These are phyloP conservation scores for Aleiodes alternator DNA, from an alignment of 2,888 invertebrate genomes.

Conservation along the genomic window DNA sequence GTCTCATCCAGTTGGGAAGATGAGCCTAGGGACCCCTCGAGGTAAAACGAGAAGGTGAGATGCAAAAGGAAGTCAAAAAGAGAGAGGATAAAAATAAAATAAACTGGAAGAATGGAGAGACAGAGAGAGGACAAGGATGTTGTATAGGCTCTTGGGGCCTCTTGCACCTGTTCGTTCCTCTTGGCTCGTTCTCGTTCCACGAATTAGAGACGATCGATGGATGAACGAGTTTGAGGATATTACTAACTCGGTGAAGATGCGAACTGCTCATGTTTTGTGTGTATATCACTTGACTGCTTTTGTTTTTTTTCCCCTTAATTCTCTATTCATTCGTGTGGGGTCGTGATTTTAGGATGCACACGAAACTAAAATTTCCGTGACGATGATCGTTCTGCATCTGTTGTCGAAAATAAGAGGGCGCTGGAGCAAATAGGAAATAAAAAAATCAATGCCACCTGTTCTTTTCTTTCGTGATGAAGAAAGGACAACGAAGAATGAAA, in stretches of 20 bases:
- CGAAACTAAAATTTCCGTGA: constrained; percentile 24
- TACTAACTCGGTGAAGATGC: constrained; percentile 12
- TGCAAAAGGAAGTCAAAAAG: neutral
- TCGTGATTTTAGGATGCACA: constrained; percentile 29
- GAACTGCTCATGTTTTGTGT: constrained; percentile 1
- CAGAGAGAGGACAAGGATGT: constrained; percentile 24
- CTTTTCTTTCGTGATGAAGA: no score
- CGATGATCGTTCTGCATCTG: constrained; percentile 35
- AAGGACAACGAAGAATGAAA: neutral
- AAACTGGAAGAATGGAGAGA: constrained; percentile 34
- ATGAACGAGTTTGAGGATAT: constrained; percentile 25
- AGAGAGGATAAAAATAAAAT: constrained; percentile 16
- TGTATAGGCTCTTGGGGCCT: constrained; percentile 32
- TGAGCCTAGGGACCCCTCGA: constrained; percentile 19
- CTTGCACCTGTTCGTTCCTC: constrained; percentile 49
- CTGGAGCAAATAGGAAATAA: no score
- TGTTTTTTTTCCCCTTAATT: neutral
- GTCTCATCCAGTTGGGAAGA: constrained; percentile 28
- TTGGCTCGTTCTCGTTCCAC: constrained; percentile 7
- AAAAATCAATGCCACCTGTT: no score
- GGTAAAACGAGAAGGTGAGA: constrained; percentile 29
- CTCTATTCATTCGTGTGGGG: constrained; percentile 18
- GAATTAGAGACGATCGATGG: constrained; percentile 32
- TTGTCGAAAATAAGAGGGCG: neutral
- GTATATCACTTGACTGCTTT: neutral